Base-by-base conservation (phyloP, 2,113 vertebrate species). In the Ailurus styani region DNA sequence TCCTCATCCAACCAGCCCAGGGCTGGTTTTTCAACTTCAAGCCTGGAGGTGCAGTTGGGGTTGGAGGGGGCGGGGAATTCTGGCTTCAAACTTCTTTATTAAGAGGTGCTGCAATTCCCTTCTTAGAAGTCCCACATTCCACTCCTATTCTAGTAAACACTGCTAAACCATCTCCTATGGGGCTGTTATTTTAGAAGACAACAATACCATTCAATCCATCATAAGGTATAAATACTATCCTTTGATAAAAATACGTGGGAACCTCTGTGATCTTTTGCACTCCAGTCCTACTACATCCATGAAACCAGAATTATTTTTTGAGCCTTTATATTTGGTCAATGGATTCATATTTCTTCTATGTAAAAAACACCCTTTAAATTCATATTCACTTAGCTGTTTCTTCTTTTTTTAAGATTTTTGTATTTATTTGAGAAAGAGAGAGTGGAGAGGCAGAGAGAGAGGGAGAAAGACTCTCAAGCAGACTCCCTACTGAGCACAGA, bases 331-430 rank as follows among this genome's bases (percentile, higher is more conserved):
- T 75, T 55, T 83, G 45, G n/a, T 79, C 77, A 77, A 25, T 66
- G 47, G 40, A 57, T 88, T 95, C 68, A 70, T 57, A 64, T 52
- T 66, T 50, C 21, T 29, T 72, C 68, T 25, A 23, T 40, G 14
- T 27, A 83, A 96, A 95, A 87, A 4, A 45, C 17, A 37, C 17
- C 37, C 87, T 73, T 96, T 54, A 78, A 62, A 13, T 9, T 73
- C 68, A 34, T n/a, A 62, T 31, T 57, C 64, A 18, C 20, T 68
- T 42, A 47, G 14, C 73, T 47, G 6, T 93, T 93, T 73, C 82
- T 70, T 75, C 34, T n/a, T n/a, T 68, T n/a, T n/a, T 68, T 37
- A 68, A 37, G 34, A n/a, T 68, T n/a, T 68, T 20, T 68, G 34
- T n/a, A 68, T n/a, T n/a, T 68, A 68, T n/a, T n/a, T 68, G 66